phyloP scores from a whole-genome alignment of 2,797 vertebrate species.

The Melopsittacus undulatus region DNA sequence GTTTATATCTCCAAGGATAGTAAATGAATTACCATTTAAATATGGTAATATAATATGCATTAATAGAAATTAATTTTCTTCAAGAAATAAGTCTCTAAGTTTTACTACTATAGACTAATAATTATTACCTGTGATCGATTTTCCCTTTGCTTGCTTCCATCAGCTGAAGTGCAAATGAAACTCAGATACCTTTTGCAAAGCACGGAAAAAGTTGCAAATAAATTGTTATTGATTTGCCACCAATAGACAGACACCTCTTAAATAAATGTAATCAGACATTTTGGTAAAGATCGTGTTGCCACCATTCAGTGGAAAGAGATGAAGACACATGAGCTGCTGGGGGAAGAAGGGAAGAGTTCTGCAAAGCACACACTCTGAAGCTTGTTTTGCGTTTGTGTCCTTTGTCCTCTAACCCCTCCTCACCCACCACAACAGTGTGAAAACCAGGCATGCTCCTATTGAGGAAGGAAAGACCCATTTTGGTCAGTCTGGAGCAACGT shows the following conservation, averaged over 20 bases:
- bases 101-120: background rate
- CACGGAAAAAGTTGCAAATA: background rate
- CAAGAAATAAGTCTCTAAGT: background rate
- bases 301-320: background rate
- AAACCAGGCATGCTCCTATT: accelerated
- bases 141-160: background rate
- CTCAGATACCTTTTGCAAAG: background rate
- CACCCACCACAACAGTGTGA: background rate
- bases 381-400: background rate
- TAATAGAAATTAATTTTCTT: background rate
- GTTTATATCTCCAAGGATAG: background rate
- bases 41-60: background rate
- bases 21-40: background rate
- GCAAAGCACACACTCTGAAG: background rate
- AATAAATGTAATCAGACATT: background rate
- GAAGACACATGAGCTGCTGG: background rate
- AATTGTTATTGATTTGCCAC: background rate
- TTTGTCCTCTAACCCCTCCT: background rate
- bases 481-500: accelerated
- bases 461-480: background rate
- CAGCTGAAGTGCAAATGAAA: background rate
- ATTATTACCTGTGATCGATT: background rate
- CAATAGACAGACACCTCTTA: background rate
- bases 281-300: background rate
- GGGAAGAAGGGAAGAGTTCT: accelerated